A percentile compares a stretch with the other conserved stretches of the same genome.
These are phyloP conservation scores for Junonia oenone DNA, from an alignment of 2,888 invertebrate species.

Conservation along the genomic window DNA sequence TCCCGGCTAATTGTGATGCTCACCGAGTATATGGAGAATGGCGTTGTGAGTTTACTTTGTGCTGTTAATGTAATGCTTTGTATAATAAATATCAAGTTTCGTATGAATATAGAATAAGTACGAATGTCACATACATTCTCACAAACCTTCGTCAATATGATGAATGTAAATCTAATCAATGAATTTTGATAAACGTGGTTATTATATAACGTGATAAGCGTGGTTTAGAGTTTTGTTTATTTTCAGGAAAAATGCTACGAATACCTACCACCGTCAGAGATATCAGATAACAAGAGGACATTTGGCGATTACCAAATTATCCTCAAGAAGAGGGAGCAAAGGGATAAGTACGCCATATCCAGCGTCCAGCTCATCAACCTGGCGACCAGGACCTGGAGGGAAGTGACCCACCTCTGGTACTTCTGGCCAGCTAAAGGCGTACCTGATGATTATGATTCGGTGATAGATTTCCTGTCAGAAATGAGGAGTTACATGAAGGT, in stretches of 20 bases:
- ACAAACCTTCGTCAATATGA: too few relatives aligned
- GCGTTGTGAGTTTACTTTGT: conserved; percentile 88
- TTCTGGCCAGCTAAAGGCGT: conserved; percentile 95
- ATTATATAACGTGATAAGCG: too few relatives aligned
- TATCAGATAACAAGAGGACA: conserved; percentile 91
- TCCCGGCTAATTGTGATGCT: conserved; percentile 93
- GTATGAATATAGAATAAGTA: too few relatives aligned
- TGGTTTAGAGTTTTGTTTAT: neutral
- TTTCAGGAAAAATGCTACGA: conserved; percentile 92
- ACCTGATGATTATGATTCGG: conserved; percentile 89
- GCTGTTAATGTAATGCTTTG: too few relatives aligned
- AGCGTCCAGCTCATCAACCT: conserved; percentile 90
- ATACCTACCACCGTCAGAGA: conserved; percentile 94
- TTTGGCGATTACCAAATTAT: conserved; percentile 94
- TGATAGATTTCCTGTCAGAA: conserved; percentile 93
- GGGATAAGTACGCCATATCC: conserved; percentile 94
- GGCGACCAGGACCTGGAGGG: conserved; percentile 89
- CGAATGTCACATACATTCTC: too few relatives aligned
- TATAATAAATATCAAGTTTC: too few relatives aligned
- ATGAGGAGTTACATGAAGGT: conserved; percentile 82
- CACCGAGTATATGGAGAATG: conserved; percentile 93
- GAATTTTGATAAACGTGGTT: too few relatives aligned
- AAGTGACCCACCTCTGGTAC: conserved; percentile 95
- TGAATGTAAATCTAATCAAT: too few relatives aligned
- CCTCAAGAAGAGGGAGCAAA: conserved; percentile 92